Evolutionary conservation across 2,888 invertebrate species (phyloP).

Genomic region (Tipula lateralis): DNA sequence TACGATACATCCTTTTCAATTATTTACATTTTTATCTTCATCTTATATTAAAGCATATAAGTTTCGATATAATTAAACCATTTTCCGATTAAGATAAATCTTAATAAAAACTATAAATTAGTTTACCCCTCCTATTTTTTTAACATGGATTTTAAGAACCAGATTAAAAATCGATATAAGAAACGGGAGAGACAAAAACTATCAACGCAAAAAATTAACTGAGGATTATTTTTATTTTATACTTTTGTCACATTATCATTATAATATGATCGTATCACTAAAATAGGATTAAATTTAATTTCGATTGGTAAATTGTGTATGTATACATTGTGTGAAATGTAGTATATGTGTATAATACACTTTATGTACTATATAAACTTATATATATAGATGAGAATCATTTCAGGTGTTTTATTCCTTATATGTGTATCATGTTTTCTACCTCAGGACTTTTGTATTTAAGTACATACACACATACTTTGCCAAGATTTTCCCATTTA

Average conservation of each 20-base stretch:
- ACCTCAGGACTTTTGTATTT: slow-evolving; percentile 11
- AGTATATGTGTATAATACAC: not conserved
- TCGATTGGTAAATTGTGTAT: not conserved
- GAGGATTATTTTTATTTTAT: not conserved
- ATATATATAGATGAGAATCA: not conserved
- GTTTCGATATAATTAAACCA: not conserved
- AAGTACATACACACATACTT: not conserved
- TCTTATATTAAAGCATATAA: not conserved
- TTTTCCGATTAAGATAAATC: not conserved
- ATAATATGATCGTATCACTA: not conserved
- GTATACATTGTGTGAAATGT: not conserved
- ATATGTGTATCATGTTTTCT: not conserved
- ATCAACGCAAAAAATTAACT: not conserved
- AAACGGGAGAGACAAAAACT: not conserved
- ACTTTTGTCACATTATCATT: not conserved
- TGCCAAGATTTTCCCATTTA: not conserved
- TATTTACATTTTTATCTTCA: too few species aligned
- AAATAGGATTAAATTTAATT: not conserved
- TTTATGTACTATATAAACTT: not conserved
- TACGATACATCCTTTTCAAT: not conserved
- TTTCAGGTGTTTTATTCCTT: not conserved
- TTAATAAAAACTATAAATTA: not conserved
- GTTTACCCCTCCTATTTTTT: not conserved
- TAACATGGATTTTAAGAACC: not conserved
- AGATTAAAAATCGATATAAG: not conserved